Evolutionary conservation across 2,888 invertebrate species (phyloP).

Genomic region (Nephrocerus scutellatus): DNA sequence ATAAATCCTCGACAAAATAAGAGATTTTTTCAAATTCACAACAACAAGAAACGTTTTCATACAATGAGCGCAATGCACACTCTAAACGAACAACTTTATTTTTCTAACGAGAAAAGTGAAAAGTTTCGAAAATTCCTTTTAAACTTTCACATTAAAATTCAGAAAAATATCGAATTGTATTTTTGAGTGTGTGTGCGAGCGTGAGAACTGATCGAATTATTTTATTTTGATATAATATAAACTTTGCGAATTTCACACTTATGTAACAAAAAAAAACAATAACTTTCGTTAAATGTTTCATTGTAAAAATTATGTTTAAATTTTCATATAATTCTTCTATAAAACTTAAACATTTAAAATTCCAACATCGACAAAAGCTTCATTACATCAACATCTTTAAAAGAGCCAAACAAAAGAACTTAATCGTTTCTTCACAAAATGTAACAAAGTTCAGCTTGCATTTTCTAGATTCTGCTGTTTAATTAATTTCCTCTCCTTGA

Average conservation of each 20-base stretch:
- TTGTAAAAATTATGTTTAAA: too few relatives aligned
- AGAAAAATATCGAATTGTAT: too few relatives aligned
- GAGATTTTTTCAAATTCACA: constrained; percentile 45
- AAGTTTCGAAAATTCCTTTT: constrained; percentile 6
- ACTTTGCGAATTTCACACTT: constrained; percentile 13
- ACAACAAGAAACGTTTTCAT: constrained; percentile 14
- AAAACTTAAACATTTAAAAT: too few relatives aligned
- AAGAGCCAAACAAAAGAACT: too few relatives aligned
- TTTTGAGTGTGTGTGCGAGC: too few relatives aligned
- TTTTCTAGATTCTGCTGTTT: constrained; percentile 8
- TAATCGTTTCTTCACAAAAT: too few relatives aligned
- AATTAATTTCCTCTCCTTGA: too few relatives aligned
- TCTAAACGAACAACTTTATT: constrained; percentile 5
- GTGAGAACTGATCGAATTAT: too few relatives aligned
- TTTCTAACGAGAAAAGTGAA: constrained; percentile 6
- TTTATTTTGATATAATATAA: constrained; percentile 30
- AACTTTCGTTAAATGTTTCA: constrained; percentile 42
- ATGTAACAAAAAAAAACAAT: constrained; percentile 7
- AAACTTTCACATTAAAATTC: constrained; percentile 5
- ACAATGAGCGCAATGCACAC: constrained; percentile 12
- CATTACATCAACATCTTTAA: too few relatives aligned
- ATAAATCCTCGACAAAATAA: constrained; percentile 27
- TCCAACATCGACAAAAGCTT: too few relatives aligned
- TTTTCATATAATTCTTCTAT: too few relatives aligned
- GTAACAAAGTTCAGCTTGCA: constrained; percentile 18